Evolutionary conservation across 2,797 vertebrate genomes (phyloP).

Genomic region (Premnoplex brunnescens): DNA sequence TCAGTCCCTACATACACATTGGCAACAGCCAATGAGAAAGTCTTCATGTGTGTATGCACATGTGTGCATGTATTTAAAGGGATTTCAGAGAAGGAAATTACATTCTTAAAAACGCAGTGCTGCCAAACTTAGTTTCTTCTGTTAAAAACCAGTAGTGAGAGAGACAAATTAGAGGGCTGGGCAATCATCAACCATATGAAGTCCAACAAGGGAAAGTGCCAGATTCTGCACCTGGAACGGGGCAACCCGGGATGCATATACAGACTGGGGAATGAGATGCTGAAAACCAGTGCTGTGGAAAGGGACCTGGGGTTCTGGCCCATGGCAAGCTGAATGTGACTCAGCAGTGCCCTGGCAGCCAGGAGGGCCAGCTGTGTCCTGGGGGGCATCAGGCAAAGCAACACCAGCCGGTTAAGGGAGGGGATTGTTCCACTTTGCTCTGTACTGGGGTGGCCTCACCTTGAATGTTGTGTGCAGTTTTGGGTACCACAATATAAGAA

Average conservation of each 20-base stretch:
- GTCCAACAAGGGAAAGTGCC: not conserved
- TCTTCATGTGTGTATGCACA: rapidly evolving
- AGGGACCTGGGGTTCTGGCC: not conserved
- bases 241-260: not conserved
- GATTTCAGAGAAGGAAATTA: not conserved
- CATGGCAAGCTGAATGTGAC: too few species aligned
- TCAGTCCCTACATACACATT: not conserved
- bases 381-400: not conserved
- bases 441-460: not conserved
- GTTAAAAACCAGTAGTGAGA: not conserved
- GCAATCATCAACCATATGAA: not conserved
- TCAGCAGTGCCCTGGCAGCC: not conserved
- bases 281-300: not conserved
- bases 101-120: not conserved
- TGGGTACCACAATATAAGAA: not conserved
- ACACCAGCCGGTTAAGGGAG: rapidly evolving
- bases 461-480: not conserved
- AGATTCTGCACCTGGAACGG: not conserved
- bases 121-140: not conserved
- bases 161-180: not conserved
- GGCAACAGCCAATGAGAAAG: not conserved
- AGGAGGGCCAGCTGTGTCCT: not conserved
- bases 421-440: not conserved
- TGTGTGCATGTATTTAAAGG: not conserved
- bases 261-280: not conserved